Evolutionary conservation across 2,113 vertebrate species (phyloP).

Genomic region (Zapus hudsonius): DNA sequence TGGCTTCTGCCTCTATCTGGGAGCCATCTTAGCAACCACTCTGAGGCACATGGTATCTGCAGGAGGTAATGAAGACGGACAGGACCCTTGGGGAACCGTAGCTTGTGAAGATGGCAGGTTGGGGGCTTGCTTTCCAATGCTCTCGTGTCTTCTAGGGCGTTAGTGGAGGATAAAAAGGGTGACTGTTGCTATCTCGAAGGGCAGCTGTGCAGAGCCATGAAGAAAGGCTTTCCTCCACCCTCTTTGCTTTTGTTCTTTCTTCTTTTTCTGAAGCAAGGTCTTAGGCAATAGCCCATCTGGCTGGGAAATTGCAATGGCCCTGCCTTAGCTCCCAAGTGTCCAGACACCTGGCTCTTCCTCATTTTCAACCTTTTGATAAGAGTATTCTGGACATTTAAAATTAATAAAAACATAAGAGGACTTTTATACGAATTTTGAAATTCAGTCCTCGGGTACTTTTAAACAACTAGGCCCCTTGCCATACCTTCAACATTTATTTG

Average conservation of each 20-base stretch:
- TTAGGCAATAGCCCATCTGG: not conserved
- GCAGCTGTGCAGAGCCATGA: not conserved
- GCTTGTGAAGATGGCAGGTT: not conserved
- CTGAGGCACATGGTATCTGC: not conserved
- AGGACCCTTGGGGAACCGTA: not conserved
- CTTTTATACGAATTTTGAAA: slow-evolving; percentile 20
- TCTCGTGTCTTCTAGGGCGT: not conserved
- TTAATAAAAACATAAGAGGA: not conserved
- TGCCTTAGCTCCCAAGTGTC: not conserved
- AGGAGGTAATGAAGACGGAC: not conserved
- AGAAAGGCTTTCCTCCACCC: not conserved
- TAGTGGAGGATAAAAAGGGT: not conserved
- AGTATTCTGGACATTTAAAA: not conserved
- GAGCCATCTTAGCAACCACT: not conserved
- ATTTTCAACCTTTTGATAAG: not conserved
- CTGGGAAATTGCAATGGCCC: not conserved
- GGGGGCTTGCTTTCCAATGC: not conserved
- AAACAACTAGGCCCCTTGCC: not conserved
- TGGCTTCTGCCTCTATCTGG: not conserved
- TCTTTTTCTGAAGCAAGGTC: not conserved
- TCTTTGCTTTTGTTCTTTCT: not conserved
- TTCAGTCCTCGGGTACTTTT: not conserved
- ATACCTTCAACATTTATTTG: slow-evolving; percentile 15
- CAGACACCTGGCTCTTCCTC: not conserved
- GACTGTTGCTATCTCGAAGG: not conserved